Base-by-base conservation (phyloP, 2,113 vertebrate species). In the Ginglymostoma cirratum region DNA sequence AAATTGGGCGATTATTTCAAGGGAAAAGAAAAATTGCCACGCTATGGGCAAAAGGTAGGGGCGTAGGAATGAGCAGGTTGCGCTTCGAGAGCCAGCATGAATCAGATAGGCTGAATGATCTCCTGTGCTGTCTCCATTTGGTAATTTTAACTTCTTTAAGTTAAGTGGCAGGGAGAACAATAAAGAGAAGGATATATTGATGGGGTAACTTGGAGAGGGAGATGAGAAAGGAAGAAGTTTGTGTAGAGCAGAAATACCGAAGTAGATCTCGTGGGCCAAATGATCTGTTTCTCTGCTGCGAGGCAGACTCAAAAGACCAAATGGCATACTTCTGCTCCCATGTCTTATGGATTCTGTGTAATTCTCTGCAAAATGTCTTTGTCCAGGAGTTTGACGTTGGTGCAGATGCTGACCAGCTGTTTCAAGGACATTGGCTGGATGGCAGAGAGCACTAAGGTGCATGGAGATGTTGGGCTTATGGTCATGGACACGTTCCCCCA, bases 381-480 rank as follows among this genome's bases (percentile, higher is more conserved):
- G 27, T 65, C 0, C 52, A 96, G 96, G 67, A 67, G 96, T 0
- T 89, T 70, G 42, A 96, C 96, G 76, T 70, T 96, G 2, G 34
- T 45, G 34, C 83, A 80, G 17, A 93, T 96, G 45, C 93, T 96
- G 30, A 65, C 24, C 52, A 96, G 96, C 5, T 96, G 97, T 95
- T 97, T 96, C 45, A 5, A 0, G 7, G 96, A 96, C 34, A 15
- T 55, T 30, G 66, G 7, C 30, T 96, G 96, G 96, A 90, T 96
- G 24, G 5, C 38, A 1, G 8, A 72, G 24, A 30, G 89, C 5
- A 15, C 8, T 1, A 14, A 15, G 0, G 0, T 95, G 0, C 0
- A 1, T 0, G 96, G 96, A 27, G 95, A 96, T 0, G 96, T 42
- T 3, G 96, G 52, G 4, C 96, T 97, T 23, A 55, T 97, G 83